These are phyloP conservation scores for Nesoenas mayeri DNA, from an alignment of 2,113 vertebrate species.

Conservation along the genomic window DNA sequence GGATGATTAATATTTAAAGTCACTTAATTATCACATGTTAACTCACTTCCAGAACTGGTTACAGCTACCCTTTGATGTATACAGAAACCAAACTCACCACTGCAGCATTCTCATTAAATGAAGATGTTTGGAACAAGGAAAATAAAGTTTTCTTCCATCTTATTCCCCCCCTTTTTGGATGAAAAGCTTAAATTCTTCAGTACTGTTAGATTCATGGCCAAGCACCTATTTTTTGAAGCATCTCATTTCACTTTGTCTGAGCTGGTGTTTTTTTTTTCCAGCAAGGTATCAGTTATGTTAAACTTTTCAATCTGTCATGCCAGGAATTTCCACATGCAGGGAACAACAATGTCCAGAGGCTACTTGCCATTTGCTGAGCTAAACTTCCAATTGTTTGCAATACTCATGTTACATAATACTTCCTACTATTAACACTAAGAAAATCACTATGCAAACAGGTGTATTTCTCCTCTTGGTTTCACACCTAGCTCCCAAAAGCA, in stretches of 20 bases:
- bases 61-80: conserved; percentile 10
- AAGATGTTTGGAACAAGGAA: background rate
- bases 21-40: conserved; percentile 44
- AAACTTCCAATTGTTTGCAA: conserved; percentile 49
- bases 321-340: conserved; percentile 4
- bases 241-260: background rate
- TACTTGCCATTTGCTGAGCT: background rate
- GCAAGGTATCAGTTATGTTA: background rate
- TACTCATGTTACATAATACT: conserved; percentile 15
- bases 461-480: conserved; percentile 48
- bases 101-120: background rate
- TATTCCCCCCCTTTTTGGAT: background rate
- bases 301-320: background rate
- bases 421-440: conserved; percentile 26
- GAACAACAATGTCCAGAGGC: background rate
- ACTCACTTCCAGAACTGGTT: conserved; percentile 17
- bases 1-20: conserved; percentile 60
- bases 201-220: accelerated
- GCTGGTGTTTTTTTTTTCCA: background rate
- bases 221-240: background rate
- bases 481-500: conserved; percentile 40
- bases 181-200: background rate
- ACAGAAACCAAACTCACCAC: conserved; percentile 4
- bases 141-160: background rate
- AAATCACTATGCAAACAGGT: conserved; percentile 38